Percentiles rank a stretch among this genome's conserved stretches.
Conservation (phyloP, 2,113 vertebrate species). For the Amblyornis subalaris region DNA sequence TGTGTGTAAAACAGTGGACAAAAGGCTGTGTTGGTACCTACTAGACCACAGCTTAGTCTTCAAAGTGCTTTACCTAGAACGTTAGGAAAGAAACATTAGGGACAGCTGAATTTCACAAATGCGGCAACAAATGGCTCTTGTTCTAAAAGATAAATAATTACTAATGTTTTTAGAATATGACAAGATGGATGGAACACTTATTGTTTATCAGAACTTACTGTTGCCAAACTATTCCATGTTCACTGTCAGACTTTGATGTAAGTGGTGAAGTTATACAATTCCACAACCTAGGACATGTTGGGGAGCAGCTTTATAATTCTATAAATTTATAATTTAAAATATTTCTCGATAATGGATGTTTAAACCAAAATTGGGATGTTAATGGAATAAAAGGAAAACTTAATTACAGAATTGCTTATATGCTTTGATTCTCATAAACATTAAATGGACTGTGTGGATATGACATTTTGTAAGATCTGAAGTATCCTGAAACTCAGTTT, state of each 20-base stretch:
- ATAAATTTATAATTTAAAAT: neutral
- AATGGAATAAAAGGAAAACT: neutral
- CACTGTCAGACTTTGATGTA: neutral
- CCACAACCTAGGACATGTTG: neutral
- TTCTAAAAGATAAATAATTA: neutral
- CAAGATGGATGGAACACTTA: fast-evolving
- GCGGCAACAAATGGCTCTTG: neutral
- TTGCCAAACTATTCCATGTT: neutral
- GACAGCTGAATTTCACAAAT: neutral
- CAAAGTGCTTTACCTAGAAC: neutral
- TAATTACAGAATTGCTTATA: neutral
- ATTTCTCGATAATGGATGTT: fast-evolving
- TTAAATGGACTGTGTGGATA: neutral
- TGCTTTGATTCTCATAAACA: neutral
- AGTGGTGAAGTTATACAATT: neutral
- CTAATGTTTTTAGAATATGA: neutral
- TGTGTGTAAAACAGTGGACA: neutral
- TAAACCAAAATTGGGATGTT: neutral
- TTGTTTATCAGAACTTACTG: neutral
- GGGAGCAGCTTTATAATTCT: neutral
- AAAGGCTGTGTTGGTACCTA: neutral
- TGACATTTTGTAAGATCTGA: neutral
- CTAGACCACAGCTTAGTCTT: neutral
- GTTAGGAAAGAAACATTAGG: neutral
- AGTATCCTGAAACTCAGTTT: neutral